Base-by-base conservation (phyloP, 2,888 invertebrate species). In the Ditylenchus weischeri region DNA sequence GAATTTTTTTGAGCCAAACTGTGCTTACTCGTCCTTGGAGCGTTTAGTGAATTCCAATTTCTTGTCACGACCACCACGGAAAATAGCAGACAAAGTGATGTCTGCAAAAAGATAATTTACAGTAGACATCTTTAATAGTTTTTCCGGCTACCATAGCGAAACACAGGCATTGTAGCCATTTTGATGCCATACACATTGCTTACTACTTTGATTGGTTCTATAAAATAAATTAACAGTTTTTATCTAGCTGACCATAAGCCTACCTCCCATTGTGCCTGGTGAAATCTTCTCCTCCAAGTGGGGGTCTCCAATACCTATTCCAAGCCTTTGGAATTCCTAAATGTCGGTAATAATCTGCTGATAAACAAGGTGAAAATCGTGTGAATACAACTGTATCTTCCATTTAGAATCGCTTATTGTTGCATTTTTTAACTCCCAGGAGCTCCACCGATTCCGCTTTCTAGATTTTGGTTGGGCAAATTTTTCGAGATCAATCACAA, bases 41-140 rank as follows among this genome's bases (percentile, higher is more conserved):
- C 66, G 66, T 62, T 75, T 75, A 5, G 74, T 69, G 58, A 74
- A 68, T 23, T 75, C 74, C 21, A 72, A 54, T 7, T 57, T 60
- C 43, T 57, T 59, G n/a, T 49, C 58, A 13, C 43, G 38, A 29
- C 47, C 35, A 6, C 43, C 43, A 21, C 62, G 51, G 10, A 61
- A 49, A 13, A 59, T 18, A 8, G 62, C 72, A 4, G 59, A 50
- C 47, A 73, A 61, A 5, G 68, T 69, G 11, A 72, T 64, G 54
- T 72, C 43, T 43, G 43, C 29, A 29, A 29, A 29, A n/a, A n/a
- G n/a, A 29, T 29, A 29, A 29, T 29, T 29, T 5, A 29, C 29
- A 29, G 3, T 29, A 70, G 57, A 72, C 71, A 48, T 71, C 65
- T 35, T 62, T 13, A 47, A 21, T 47, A 7, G 47, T n/a, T 36